A percentile compares a stretch with the other conserved stretches of the same genome.
These are phyloP conservation scores for Morinoia aosen DNA, from an alignment of 2,888 invertebrate genomes.

Conservation along the genomic window DNA sequence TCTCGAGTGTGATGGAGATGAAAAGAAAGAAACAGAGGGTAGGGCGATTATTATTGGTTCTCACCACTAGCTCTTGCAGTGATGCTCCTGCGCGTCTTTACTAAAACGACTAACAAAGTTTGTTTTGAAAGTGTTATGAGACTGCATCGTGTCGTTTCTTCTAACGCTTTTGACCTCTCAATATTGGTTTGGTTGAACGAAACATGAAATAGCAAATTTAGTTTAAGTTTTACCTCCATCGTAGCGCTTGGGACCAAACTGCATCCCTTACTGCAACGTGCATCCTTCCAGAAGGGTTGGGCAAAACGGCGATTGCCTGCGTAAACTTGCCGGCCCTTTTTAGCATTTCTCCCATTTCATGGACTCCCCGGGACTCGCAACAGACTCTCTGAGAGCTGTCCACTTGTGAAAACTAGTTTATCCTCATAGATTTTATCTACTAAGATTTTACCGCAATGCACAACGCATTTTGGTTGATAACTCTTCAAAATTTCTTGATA, in stretches of 20 bases:
- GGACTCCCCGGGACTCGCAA: background rate
- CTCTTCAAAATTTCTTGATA: background rate
- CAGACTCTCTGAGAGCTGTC: background rate
- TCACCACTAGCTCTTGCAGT: conserved; percentile 12
- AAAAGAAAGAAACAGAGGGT: conserved; percentile 66
- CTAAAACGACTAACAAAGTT: background rate
- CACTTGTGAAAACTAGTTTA: background rate
- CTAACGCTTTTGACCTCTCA: background rate
- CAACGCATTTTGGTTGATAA: background rate
- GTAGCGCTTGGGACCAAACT: conserved; percentile 5
- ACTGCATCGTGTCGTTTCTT: conserved; percentile 26
- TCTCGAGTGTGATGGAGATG: conserved; percentile 71
- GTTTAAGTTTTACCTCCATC: background rate
- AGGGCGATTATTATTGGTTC: conserved; percentile 55
- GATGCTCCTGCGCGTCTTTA: background rate
- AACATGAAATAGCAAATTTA: background rate
- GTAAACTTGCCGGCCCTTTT: background rate
- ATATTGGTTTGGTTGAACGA: background rate
- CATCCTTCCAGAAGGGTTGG: background rate
- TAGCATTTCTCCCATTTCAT: background rate
- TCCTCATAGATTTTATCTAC: background rate
- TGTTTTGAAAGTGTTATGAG: conserved; percentile 16
- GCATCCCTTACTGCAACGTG: conserved; percentile 3
- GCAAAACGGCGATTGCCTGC: background rate
- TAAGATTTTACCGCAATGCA: background rate